Conservation (phyloP, 1,140 invertebrate genomes). For the Elymnias hypermnestra region DNA sequence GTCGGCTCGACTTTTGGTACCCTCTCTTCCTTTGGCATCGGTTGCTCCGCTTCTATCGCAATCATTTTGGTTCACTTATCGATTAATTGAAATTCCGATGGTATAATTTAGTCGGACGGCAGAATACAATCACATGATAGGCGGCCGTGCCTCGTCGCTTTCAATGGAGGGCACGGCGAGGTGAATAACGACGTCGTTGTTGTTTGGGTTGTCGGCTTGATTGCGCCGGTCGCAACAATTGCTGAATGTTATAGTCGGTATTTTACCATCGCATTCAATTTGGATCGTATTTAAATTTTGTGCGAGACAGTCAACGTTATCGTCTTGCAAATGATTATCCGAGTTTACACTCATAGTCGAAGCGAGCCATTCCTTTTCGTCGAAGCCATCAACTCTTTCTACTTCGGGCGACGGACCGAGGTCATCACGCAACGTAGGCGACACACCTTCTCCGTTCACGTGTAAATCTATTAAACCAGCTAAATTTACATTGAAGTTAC, state of each 20-base stretch:
- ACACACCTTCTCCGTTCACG: conserved; percentile 48
- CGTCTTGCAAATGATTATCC: conserved; percentile 39
- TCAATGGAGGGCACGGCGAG: conserved; percentile 66
- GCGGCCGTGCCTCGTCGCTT: conserved; percentile 56
- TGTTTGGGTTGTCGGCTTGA: conserved; percentile 38
- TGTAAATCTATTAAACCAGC: conserved; percentile 58
- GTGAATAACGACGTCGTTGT: conserved; percentile 51
- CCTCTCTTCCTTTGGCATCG: conserved; percentile 50
- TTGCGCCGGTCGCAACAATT: conserved; percentile 60
- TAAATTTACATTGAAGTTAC: conserved; percentile 69
- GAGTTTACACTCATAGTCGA: conserved; percentile 64
- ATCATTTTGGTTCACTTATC: conserved; percentile 58
- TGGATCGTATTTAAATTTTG: conserved; percentile 53
- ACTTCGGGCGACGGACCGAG: conserved; percentile 38
- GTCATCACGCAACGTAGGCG: conserved; percentile 40
- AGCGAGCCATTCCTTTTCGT: conserved; percentile 57
- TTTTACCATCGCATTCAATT: conserved; percentile 54
- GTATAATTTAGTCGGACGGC: conserved; percentile 19
- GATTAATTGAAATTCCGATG: too few species aligned
- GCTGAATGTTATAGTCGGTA: conserved; percentile 70
- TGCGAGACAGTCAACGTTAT: conserved; percentile 47
- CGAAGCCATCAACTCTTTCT: conserved; percentile 37
- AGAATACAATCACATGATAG: conserved; percentile 47
- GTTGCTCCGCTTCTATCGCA: conserved; percentile 63
- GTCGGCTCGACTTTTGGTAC: conserved; percentile 51